Conservation (phyloP, 2,888 invertebrate species). For the Tenthredo distinguenda region DNA sequence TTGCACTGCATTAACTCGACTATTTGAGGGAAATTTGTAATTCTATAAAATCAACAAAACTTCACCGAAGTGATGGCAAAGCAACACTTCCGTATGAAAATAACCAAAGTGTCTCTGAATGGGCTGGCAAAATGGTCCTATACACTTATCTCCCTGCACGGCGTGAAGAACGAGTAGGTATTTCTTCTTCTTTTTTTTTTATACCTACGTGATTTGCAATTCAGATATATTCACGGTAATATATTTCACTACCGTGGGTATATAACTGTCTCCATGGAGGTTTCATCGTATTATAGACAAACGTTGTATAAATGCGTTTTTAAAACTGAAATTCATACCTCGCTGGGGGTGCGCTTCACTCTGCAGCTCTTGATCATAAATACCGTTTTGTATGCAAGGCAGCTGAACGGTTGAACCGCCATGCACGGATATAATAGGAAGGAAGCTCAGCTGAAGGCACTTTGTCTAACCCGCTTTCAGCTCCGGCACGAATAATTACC, state of each 20-base stretch:
- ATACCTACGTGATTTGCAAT: conserved; percentile 22
- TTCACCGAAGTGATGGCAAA: background rate
- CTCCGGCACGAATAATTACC: conserved; percentile 63
- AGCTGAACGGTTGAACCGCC: conserved; percentile 64
- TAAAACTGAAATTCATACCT: conserved; percentile 12
- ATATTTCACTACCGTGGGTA: conserved; percentile 5
- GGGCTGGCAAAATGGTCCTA: conserved; percentile 20
- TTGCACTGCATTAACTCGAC: background rate
- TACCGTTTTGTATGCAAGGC: conserved; percentile 72
- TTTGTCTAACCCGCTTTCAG: conserved; percentile 62
- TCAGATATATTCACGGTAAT: background rate
- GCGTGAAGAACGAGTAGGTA: background rate
- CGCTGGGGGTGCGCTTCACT: conserved; percentile 2
- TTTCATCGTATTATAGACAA: conserved; percentile 7
- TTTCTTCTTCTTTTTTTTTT: background rate
- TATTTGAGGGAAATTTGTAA: background rate
- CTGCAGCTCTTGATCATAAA: conserved; percentile 64
- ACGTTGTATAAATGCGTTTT: conserved; percentile 8
- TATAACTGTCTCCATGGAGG: background rate
- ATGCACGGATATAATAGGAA: conserved; percentile 71
- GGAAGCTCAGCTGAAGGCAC: conserved; percentile 62
- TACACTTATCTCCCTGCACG: conserved; percentile 28
- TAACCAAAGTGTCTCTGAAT: conserved; percentile 34
- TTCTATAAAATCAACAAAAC: conserved; percentile 22
- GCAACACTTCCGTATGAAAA: conserved; percentile 21